phyloP scores from a whole-genome alignment of 53 echinoderm and acorn worm species.

The Paelopatides confundens region DNA sequence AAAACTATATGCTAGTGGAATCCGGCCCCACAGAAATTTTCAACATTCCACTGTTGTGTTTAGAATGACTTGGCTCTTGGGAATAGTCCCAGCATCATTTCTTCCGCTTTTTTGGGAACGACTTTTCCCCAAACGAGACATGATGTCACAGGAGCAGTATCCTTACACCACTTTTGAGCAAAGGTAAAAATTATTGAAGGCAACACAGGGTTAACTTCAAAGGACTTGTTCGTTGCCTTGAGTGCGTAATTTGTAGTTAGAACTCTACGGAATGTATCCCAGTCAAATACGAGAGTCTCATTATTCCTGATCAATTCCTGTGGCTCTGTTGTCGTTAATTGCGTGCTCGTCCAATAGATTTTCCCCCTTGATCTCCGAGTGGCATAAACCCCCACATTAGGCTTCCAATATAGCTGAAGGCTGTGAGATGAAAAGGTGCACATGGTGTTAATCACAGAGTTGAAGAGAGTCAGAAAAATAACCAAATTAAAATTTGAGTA shows the following conservation, averaged over 20 bases:
- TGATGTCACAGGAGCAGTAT: not conserved
- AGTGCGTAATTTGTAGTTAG: not conserved
- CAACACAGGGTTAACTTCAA: not conserved
- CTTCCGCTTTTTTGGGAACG: slow-evolving; percentile 27
- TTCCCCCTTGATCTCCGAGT: not conserved
- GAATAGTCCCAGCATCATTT: slow-evolving; percentile 16
- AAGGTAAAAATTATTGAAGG: slow-evolving; percentile 9
- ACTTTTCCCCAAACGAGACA: slow-evolving; percentile 32
- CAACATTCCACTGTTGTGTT: slow-evolving; percentile 4
- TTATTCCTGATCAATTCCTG: slow-evolving; percentile 4
- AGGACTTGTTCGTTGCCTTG: not conserved
- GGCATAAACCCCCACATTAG: not conserved
- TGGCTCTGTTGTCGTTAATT: not conserved
- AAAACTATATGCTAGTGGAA: too few species aligned
- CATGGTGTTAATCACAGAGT: not conserved
- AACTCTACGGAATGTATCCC: not conserved
- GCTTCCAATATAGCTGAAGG: not conserved
- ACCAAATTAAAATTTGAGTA: not conserved
- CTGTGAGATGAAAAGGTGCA: not conserved
- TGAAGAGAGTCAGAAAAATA: too few species aligned
- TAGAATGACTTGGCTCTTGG: not conserved
- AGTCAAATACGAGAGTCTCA: not conserved
- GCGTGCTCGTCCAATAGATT: slow-evolving; percentile 30
- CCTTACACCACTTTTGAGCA: slow-evolving; percentile 22
- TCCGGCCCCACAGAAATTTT: not conserved